Evolutionary conservation across 2,888 invertebrate genomes (phyloP).

Genomic region (Noctua pronuba): DNA sequence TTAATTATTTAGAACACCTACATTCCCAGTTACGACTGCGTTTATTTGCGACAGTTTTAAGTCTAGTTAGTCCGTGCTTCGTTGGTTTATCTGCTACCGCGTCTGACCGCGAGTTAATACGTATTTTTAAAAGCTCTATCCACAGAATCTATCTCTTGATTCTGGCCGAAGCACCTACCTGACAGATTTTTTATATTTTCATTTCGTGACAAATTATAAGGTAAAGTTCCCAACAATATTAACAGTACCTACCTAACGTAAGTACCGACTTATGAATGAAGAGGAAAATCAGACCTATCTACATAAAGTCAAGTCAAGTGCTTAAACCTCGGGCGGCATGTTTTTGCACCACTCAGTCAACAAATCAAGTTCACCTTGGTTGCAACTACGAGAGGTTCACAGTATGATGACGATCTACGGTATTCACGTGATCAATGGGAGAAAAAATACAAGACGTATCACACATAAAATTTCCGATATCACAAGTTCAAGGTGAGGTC

Average conservation of each 20-base stretch:
- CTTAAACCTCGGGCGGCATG: constrained; percentile 31
- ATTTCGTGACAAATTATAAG: background rate
- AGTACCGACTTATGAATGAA: background rate
- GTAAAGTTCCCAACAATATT: background rate
- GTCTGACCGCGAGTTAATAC: background rate
- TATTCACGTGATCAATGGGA: constrained; percentile 12
- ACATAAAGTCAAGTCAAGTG: background rate
- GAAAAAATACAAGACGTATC: background rate
- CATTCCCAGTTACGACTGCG: background rate
- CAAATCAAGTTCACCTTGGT: constrained; percentile 63
- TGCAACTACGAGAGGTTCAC: constrained; percentile 43
- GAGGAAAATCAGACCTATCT: constrained; percentile 6
- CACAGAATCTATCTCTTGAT: background rate
- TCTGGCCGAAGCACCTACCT: background rate
- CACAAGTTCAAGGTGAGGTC: constrained; percentile 1
- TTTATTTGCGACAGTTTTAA: background rate
- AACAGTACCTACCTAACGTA: background rate
- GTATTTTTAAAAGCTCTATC: background rate
- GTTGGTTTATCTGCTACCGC: background rate
- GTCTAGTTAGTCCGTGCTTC: background rate
- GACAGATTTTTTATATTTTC: background rate
- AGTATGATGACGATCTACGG: constrained; percentile 27
- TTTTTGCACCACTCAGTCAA: constrained; percentile 45
- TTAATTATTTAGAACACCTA: background rate
- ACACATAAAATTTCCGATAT: constrained; percentile 6